phyloP scores from a whole-genome alignment of 2,888 invertebrate genomes.

The Metallyticus violacea region DNA sequence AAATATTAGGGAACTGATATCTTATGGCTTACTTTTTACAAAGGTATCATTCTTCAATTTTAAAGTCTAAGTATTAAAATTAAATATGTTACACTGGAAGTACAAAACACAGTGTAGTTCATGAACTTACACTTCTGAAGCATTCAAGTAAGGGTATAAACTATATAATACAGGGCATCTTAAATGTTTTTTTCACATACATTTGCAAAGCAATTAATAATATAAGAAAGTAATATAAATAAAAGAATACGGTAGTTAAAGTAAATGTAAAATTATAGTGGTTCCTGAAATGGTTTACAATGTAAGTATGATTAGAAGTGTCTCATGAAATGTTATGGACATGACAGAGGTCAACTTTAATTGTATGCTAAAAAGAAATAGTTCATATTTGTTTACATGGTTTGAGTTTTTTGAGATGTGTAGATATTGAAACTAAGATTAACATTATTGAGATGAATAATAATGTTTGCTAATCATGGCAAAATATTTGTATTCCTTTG shows the following conservation, averaged over 20 bases:
- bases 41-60: background rate
- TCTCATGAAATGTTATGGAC: background rate
- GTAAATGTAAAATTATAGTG: background rate
- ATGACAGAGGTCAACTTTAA: background rate
- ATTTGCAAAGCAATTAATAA: background rate
- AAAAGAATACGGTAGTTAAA: background rate
- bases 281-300: background rate
- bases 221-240: background rate
- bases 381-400: background rate
- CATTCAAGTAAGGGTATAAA: no score
- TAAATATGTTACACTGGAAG: background rate
- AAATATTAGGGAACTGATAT: background rate
- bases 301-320: background rate
- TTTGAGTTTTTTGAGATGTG: background rate
- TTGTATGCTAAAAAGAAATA: background rate
- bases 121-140: background rate
- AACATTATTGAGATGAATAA: background rate
- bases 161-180: background rate
- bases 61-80: background rate
- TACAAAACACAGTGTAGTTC: background rate
- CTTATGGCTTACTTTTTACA: background rate
- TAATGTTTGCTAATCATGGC: background rate
- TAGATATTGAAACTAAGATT: background rate
- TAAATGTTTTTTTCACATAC: background rate
- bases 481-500: background rate